Conservation (phyloP, 2,888 invertebrate species). For the Empis livida region DNA sequence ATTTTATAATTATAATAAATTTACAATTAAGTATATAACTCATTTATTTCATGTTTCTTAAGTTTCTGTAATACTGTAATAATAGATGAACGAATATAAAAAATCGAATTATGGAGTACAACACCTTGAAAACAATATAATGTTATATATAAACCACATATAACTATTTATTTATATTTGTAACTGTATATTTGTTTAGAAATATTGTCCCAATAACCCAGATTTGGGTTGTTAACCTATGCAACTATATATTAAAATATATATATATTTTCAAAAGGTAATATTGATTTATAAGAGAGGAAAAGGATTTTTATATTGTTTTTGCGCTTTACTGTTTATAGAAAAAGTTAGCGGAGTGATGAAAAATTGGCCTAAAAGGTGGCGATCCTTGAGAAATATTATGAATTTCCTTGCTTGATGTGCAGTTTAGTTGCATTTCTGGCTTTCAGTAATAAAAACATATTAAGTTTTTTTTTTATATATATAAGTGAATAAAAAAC, state of each 20-base stretch:
- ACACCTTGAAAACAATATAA: too few relatives aligned
- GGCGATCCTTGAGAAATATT: too few relatives aligned
- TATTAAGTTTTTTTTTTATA: background rate
- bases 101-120: too few relatives aligned
- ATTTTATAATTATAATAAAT: too few relatives aligned
- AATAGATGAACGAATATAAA: too few relatives aligned
- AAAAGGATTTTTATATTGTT: conserved; percentile 8
- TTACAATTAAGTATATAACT: too few relatives aligned
- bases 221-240: conserved; percentile 33
- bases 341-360: background rate
- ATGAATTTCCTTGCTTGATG: background rate
- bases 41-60: too few relatives aligned
- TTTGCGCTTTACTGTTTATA: background rate
- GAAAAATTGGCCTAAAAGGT: too few relatives aligned
- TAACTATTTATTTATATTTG: too few relatives aligned
- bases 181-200: background rate
- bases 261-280: background rate
- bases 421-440: background rate
- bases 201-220: conserved; percentile 30
- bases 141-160: too few relatives aligned
- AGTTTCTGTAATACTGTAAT: too few relatives aligned
- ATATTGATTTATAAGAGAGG: conserved; percentile 11
- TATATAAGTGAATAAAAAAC: conserved; percentile 8
- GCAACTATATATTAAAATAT: too few relatives aligned
- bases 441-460: background rate